phyloP scores from a whole-genome alignment of 2,888 invertebrate species.

The Coenonympha glycerion region DNA sequence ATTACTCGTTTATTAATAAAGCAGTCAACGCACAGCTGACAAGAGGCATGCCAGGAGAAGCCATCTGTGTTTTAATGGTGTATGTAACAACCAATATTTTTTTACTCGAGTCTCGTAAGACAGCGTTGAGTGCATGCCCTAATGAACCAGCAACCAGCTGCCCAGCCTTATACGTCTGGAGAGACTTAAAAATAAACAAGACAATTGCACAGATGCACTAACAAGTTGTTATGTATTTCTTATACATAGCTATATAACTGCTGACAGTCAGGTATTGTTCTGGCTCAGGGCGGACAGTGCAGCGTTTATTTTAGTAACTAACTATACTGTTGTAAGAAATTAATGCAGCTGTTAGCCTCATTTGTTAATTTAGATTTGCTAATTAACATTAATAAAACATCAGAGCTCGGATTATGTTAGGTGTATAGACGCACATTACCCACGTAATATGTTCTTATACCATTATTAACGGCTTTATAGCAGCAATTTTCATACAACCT shows the following conservation, averaged over 20 bases:
- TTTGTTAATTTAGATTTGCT: not conserved
- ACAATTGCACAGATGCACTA: slow-evolving; percentile 57
- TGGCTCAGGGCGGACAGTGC: slow-evolving; percentile 27
- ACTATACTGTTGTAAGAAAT: not conserved
- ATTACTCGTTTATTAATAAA: not conserved
- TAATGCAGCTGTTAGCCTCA: slow-evolving; percentile 7
- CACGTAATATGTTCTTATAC: no score
- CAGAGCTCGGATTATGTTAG: not conserved
- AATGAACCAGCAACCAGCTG: slow-evolving; percentile 29
- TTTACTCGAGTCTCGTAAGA: not conserved
- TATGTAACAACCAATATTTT: slow-evolving; percentile 3
- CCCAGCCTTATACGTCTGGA: slow-evolving; percentile 42
- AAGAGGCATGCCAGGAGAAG: not conserved
- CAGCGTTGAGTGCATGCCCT: slow-evolving; percentile 27
- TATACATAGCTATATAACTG: slow-evolving; percentile 35
- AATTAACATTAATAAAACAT: not conserved
- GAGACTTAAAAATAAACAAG: slow-evolving; percentile 62
- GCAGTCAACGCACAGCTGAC: not conserved
- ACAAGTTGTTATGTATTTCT: slow-evolving; percentile 32
- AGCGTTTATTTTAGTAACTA: slow-evolving; percentile 22
- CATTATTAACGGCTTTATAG: no score
- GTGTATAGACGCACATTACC: not conserved
- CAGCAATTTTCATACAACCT: no score
- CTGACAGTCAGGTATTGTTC: slow-evolving; percentile 44
- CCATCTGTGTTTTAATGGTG: not conserved